phyloP scores from a whole-genome alignment of 2,113 vertebrate species.

The Myrmecophaga tridactyla region DNA sequence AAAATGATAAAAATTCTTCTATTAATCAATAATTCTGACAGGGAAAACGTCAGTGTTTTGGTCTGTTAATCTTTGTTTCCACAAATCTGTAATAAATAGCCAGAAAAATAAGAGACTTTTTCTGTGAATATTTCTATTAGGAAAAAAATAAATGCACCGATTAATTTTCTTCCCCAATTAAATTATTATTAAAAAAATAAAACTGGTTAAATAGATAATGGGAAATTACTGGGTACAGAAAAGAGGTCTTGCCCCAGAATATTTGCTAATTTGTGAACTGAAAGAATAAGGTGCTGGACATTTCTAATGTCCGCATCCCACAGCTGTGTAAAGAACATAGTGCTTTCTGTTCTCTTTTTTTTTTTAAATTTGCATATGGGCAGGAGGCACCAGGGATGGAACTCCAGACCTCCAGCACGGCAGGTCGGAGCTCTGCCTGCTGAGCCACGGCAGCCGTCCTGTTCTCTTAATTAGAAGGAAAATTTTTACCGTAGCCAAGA shows the following conservation, averaged over 20 bases:
- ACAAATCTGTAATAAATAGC: neutral
- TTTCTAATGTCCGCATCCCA: neutral
- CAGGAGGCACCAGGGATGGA: no score
- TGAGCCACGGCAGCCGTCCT: no score
- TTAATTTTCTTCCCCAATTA: conserved; percentile 19
- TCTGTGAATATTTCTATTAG: conserved; percentile 6
- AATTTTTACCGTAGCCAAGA: neutral
- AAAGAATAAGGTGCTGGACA: neutral
- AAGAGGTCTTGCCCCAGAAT: neutral
- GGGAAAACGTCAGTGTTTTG: neutral
- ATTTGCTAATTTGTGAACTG: neutral
- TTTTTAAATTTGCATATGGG: no score
- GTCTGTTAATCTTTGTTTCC: neutral
- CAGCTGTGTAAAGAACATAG: neutral
- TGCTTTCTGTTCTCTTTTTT: neutral
- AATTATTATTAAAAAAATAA: neutral
- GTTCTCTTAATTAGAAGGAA: neutral
- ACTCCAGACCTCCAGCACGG: no score
- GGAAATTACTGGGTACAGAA: neutral
- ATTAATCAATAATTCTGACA: neutral
- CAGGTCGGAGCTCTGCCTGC: no score
- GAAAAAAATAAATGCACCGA: neutral
- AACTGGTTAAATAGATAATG: neutral
- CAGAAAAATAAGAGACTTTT: conserved; percentile 27
- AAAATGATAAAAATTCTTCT: neutral